Evolutionary conservation across 2,888 invertebrate genomes (phyloP).

Genomic region (Agriopis aurantiaria): DNA sequence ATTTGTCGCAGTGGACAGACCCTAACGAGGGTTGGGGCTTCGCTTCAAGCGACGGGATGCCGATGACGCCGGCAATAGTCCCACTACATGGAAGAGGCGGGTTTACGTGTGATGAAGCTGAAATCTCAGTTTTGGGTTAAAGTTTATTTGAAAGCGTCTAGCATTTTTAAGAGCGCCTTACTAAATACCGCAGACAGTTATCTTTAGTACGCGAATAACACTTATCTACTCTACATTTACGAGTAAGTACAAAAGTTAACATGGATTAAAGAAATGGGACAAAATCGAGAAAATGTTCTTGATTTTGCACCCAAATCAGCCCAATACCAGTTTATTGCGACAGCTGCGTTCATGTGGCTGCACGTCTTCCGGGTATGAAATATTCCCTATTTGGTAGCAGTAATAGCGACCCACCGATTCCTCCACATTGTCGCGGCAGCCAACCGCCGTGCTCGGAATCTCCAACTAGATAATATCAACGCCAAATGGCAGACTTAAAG

Average conservation of each 20-base stretch:
- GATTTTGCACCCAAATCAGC: constrained; percentile 1
- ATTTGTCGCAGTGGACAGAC: constrained; percentile 67
- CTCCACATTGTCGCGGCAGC: constrained; percentile 21
- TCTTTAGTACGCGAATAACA: not conserved
- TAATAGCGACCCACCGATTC: constrained; percentile 28
- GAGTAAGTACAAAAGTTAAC: not conserved
- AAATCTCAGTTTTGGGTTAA: constrained; percentile 49
- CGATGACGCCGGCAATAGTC: constrained; percentile 61
- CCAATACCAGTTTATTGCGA: constrained; percentile 6
- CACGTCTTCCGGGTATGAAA: constrained; percentile 18
- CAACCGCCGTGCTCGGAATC: constrained; percentile 28
- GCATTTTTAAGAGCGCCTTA: not conserved
- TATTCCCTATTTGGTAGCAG: constrained; percentile 26
- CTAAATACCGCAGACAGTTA: not conserved
- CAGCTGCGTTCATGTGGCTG: constrained; percentile 10
- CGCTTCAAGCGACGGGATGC: constrained; percentile 54
- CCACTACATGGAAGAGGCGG: constrained; percentile 76
- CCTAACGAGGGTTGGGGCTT: constrained; percentile 64
- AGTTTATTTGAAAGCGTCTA: constrained; percentile 14
- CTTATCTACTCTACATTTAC: not conserved
- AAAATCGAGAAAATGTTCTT: not conserved
- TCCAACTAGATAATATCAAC: constrained; percentile 26
- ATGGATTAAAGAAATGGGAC: not conserved
- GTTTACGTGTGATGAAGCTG: constrained; percentile 54
- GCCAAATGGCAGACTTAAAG: constrained; percentile 18